Percentiles rank a stretch among this genome's conserved stretches.
phyloP scores from a whole-genome alignment of 2,797 vertebrate genomes.

The Hephaestus fuliginosus region DNA sequence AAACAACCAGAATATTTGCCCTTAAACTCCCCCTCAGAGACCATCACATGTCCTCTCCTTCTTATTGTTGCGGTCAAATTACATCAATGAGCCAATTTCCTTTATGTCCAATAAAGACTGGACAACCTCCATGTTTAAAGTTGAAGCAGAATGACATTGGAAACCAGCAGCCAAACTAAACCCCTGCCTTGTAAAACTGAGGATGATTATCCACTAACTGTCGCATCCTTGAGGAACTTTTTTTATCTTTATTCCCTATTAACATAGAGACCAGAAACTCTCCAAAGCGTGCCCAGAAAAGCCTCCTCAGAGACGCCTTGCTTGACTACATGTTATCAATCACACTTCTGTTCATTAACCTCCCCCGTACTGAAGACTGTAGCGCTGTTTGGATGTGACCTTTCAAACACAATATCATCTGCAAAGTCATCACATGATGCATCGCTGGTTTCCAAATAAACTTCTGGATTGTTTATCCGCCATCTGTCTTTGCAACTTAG shows the following conservation, averaged over 20 bases:
- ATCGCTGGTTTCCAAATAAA: neutral
- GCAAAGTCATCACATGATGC: neutral
- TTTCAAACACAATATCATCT: neutral
- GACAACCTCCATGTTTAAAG: neutral
- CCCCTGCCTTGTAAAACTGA: neutral
- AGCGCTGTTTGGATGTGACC: neutral
- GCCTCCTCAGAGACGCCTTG: neutral
- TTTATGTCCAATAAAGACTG: no score
- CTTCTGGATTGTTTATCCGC: neutral
- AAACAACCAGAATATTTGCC: neutral
- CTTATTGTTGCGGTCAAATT: no score
- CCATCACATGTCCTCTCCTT: neutral
- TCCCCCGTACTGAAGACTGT: neutral
- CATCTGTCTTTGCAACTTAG: neutral
- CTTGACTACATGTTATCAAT: neutral
- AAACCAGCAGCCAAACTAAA: constrained; percentile 13
- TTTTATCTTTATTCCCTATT: neutral
- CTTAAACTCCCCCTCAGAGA: neutral
- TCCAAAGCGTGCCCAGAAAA: neutral
- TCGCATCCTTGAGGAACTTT: constrained; percentile 5
- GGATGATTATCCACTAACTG: neutral
- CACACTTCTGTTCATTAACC: neutral
- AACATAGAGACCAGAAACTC: neutral
- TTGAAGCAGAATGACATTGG: neutral
- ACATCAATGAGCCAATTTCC: no score